These are phyloP conservation scores for Anastrepha ludens DNA, from an alignment of 1,140 invertebrate genomes.

Conservation along the genomic window DNA sequence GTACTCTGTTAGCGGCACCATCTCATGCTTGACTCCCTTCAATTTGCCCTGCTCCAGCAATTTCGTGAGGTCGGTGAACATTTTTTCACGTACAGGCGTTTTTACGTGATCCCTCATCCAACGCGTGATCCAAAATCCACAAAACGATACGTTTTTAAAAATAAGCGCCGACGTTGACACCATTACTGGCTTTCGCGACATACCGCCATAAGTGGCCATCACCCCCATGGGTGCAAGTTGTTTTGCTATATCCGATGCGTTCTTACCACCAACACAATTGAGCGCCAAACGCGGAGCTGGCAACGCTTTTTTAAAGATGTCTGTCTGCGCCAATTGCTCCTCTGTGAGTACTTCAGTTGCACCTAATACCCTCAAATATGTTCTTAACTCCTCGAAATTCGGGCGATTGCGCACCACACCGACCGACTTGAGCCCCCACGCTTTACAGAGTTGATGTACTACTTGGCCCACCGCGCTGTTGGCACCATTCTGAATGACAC, in stretches of 20 bases:
- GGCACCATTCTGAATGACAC: constrained; percentile 95
- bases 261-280: constrained; percentile 96
- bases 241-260: constrained; percentile 86
- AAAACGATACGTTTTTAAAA: constrained; percentile 90
- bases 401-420: constrained; percentile 90
- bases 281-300: constrained; percentile 87
- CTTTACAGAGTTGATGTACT: constrained; percentile 91
- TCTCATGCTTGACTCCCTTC: constrained; percentile 81
- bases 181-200: constrained; percentile 92
- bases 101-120: constrained; percentile 82
- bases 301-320: constrained; percentile 81
- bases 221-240: constrained; percentile 82
- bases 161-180: constrained; percentile 89
- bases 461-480: constrained; percentile 97
- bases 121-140: constrained; percentile 96
- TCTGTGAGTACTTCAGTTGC: constrained; percentile 92
- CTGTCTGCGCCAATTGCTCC: constrained; percentile 84
- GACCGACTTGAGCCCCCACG: constrained; percentile 84
- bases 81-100: constrained; percentile 77
- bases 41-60: constrained; percentile 83
- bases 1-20: constrained; percentile 84
- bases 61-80: constrained; percentile 84
- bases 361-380: constrained; percentile 83
- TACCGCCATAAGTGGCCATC: constrained; percentile 97
- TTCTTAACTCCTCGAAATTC: constrained; percentile 83